phyloP scores from a whole-genome alignment of 2,888 invertebrate genomes.

The Melieria picta region DNA sequence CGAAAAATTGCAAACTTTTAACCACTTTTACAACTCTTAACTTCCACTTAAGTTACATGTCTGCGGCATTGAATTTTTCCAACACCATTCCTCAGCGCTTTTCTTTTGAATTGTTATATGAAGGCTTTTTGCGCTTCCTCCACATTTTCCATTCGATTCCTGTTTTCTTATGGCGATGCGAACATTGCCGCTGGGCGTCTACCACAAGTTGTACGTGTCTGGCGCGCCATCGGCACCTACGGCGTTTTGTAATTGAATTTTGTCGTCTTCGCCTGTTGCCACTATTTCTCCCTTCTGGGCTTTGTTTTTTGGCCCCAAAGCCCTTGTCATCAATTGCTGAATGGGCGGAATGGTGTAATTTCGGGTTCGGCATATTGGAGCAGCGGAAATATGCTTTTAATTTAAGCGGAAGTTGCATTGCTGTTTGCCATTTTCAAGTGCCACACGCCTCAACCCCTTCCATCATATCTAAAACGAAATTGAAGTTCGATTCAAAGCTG shows the following conservation, averaged over 20 bases:
- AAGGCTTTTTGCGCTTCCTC: no score
- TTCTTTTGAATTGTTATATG: no score
- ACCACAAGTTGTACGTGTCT: constrained; percentile 4
- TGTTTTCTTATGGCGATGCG: no score
- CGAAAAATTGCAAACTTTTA: no score
- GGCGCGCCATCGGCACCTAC: background rate
- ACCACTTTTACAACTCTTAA: no score
- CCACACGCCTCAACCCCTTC: background rate
- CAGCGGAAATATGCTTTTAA: constrained; percentile 28
- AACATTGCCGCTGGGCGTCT: no score
- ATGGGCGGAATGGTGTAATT: no score
- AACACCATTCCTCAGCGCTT: no score
- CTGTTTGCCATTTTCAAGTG: background rate
- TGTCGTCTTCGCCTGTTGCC: background rate
- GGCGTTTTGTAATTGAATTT: constrained; percentile 22
- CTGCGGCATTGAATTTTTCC: no score
- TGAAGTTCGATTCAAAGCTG: constrained; percentile 10
- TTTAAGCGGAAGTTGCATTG: constrained; percentile 24
- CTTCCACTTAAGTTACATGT: no score
- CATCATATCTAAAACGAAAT: constrained; percentile 11
- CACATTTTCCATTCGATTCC: no score
- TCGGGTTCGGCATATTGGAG: background rate
- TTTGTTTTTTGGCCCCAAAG: background rate
- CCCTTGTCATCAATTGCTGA: no score
- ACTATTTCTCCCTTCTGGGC: background rate